Evolutionary conservation across 1,140 invertebrate genomes (phyloP).

Genomic region (Atta texana): DNA sequence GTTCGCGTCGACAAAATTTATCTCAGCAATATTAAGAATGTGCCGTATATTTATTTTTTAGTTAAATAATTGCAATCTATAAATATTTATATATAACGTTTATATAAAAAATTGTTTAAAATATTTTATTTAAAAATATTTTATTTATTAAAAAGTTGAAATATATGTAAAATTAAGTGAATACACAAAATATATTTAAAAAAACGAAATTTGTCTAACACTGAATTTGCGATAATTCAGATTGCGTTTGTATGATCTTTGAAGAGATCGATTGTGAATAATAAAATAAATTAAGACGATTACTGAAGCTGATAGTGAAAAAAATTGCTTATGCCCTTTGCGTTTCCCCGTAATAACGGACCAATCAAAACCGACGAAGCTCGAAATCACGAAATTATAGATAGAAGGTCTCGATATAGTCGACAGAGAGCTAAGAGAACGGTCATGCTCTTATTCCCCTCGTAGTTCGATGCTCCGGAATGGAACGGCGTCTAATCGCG

Average conservation of each 20-base stretch:
- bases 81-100: neutral
- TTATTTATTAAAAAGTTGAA: neutral
- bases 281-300: conserved; percentile 39
- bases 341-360: conserved; percentile 54
- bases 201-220: neutral
- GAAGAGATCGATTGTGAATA: conserved; percentile 15
- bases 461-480: conserved; percentile 52
- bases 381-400: conserved; percentile 61
- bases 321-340: conserved; percentile 61
- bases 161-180: neutral
- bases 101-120: neutral
- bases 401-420: conserved; percentile 37
- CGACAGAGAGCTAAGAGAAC: conserved; percentile 52
- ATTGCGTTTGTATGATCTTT: neutral
- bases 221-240: neutral
- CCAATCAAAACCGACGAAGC: conserved; percentile 42
- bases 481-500: conserved; percentile 55
- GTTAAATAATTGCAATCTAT: neutral
- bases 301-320: conserved; percentile 61
- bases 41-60: neutral
- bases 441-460: conserved; percentile 45
- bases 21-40: neutral
- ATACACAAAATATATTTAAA: neutral
- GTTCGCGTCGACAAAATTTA: neutral
- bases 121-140: neutral